Evolutionary conservation across 1,140 invertebrate genomes (phyloP).

Genomic region (Bactericera cockerelli): DNA sequence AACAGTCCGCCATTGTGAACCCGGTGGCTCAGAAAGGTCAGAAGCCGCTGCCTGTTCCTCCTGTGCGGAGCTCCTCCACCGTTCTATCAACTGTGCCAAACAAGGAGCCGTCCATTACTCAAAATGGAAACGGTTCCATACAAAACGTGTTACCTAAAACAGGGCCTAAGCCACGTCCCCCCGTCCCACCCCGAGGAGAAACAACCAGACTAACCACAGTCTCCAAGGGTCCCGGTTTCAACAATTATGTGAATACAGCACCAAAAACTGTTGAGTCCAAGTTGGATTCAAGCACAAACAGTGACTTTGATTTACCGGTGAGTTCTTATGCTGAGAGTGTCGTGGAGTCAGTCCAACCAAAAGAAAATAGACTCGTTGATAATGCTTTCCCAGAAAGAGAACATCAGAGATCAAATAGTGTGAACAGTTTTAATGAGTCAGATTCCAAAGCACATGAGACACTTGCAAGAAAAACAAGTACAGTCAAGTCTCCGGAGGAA

Average conservation of each 20-base stretch:
- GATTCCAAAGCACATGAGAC: not conserved
- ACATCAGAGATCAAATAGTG: not conserved
- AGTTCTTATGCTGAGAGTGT: not conserved
- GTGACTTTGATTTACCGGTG: not conserved
- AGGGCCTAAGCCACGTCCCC: not conserved
- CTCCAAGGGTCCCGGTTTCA: not conserved
- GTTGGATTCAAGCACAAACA: not conserved
- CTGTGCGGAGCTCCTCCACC: not conserved
- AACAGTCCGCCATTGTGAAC: not conserved
- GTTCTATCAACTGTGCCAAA: not conserved
- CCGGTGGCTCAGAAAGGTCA: not conserved
- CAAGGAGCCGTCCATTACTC: not conserved
- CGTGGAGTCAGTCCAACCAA: not conserved
- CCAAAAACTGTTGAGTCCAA: not conserved
- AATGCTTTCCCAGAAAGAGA: not conserved
- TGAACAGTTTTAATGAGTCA: not conserved
- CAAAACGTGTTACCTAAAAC: slow-evolving; percentile 4
- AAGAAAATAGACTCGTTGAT: not conserved
- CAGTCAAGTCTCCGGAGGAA: slow-evolving; percentile 4
- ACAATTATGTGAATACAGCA: slow-evolving; percentile 5
- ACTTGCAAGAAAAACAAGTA: not conserved
- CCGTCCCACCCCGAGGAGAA: not conserved
- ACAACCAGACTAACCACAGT: slow-evolving; percentile 5
- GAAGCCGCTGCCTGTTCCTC: not conserved
- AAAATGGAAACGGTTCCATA: not conserved